Evolutionary conservation across 2,113 vertebrate genomes (phyloP).

Genomic region (Ceyx margarethae): DNA sequence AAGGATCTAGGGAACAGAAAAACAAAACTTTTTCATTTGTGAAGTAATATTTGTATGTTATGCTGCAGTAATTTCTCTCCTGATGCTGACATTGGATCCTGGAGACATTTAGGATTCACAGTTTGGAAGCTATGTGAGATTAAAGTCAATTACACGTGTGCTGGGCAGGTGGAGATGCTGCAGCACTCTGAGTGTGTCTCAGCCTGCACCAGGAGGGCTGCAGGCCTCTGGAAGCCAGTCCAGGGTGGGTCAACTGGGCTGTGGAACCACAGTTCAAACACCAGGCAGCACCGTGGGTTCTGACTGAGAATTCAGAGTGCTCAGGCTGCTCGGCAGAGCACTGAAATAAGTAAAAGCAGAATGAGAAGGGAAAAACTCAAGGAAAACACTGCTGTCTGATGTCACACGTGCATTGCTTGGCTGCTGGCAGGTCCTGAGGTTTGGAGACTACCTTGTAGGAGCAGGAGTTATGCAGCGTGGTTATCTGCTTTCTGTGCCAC

Average conservation of each 20-base stretch:
- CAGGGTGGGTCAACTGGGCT: background rate
- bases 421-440: background rate
- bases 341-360: background rate
- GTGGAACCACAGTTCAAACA: background rate
- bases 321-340: background rate
- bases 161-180: background rate
- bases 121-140: background rate
- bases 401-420: background rate
- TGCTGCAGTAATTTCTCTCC: background rate
- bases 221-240: background rate
- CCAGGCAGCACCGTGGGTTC: background rate
- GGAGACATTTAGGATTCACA: background rate
- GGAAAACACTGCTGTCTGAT: background rate
- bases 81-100: background rate
- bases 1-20: background rate
- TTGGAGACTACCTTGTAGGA: background rate
- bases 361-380: background rate
- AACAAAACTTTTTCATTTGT: background rate
- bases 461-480: background rate
- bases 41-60: background rate
- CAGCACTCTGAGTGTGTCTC: background rate
- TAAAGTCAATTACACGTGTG: background rate
- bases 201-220: background rate
- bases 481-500: background rate
- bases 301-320: background rate